Base-by-base conservation (phyloP, 2,888 invertebrate species). In the Catocala nupta region DNA sequence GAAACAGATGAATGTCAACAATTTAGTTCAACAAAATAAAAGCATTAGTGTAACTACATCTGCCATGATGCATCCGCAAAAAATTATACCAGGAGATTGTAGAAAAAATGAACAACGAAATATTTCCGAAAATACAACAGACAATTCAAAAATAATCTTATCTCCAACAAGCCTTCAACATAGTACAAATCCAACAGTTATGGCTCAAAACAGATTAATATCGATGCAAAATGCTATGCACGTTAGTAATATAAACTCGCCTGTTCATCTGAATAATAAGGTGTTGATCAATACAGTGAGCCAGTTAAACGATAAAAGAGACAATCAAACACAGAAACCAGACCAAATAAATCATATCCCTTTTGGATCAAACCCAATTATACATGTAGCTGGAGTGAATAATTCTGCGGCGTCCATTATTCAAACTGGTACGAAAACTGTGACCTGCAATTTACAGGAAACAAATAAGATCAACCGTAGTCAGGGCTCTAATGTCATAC, bases 1-100 rank as follows among this genome's bases (percentile, higher is more conserved):
- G 6, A 96, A 96, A 85, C 95, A 95, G 67, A 80, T 95, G 44
- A 95, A 91, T 82, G 83, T 94, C 0, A 93, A 91, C 59, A 95
- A 94, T 62, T 84, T 92, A 44, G 81, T 89, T 56, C 90, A 89
- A 59, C 92, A 90, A 78, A 90, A 86, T 73, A 94, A 92, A 81
- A 77, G 74, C 34, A 82, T 86, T 8, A 78, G 74, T 47, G 82
- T 86, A 5, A 83, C 81, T 57, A 83, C 80, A 67, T 75, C 88
- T 33, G 71, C 89, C 10, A 71, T 90, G 7, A 74, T 89, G 45
- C 85, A 90, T 60, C 90, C 91, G 65, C 90, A 94, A 53, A 93
- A 95, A 80, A 84, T 91, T 65, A 81, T 94, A 50, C 55, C 86
- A 8, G 78, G 77, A 49, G 94, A 93, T 47, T 66, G 69, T 59